Base-by-base conservation (phyloP, 2,113 vertebrate genomes). In the Coturnix japonica region DNA sequence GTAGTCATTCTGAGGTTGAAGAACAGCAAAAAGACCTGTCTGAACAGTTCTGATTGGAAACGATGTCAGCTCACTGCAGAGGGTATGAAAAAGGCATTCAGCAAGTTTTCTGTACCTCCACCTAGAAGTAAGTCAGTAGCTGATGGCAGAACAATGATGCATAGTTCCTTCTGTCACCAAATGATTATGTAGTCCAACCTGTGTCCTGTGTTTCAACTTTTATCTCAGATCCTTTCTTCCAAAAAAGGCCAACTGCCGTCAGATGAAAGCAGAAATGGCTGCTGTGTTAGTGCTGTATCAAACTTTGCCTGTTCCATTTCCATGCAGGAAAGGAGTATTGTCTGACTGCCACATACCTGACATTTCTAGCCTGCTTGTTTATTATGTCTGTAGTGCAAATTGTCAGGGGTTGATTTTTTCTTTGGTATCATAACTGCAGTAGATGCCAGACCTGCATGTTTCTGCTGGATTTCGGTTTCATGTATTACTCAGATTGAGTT, bases 261-360 rank as follows among this genome's bases (percentile, higher is more conserved):
- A 46, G 60, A 23, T 64, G 70, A 37, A 33, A 33, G 39, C 54
- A 67, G 86, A 41, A 66, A 3, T 25, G 65, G n/a, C 64, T 65
- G 31, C 22, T 59, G 41, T 82, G 49, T 64, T 71, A 33, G 3
- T 64, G 60, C 56, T 46, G 44, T 33, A 0, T 31, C 56, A 20
- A 4, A 15, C 49, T 79, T 86, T 90, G 30, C 46, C 20, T 1
- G 1, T 76, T 84, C 44, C 7, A 6, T 79, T 89, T 85, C 43
- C 26, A 28, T 0, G 0, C 0, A 3, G 57, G 23, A 28, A 35
- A 35, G 26, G 56, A 31, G 6, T 20, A 3, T 46, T 63, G 39
- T 43, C 31, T 85, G 73, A 26, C 65, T 92, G n/a, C 39, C 46
- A 7, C 6, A 2, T 59, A 8, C 82, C 12, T 56, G 75, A 78